Evolutionary conservation across 2,113 vertebrate species (phyloP).

Genomic region (Malurus alboscapulatus): DNA sequence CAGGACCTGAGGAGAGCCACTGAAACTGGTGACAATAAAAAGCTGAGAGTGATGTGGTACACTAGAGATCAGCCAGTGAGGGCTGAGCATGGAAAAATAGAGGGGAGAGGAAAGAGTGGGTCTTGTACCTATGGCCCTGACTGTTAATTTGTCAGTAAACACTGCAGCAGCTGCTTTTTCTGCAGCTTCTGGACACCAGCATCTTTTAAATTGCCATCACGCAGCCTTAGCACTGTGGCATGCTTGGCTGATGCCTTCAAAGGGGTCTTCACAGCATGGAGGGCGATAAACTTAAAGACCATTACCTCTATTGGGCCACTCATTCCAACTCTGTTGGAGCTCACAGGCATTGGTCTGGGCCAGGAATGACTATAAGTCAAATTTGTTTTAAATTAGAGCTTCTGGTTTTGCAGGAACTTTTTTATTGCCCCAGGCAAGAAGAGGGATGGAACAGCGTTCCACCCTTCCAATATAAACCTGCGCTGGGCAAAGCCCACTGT

Average conservation of each 20-base stretch:
- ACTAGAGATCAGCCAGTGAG: not conserved
- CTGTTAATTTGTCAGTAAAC: not conserved
- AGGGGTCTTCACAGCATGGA: not conserved
- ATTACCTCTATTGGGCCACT: not conserved
- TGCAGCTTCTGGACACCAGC: not conserved
- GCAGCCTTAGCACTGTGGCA: not conserved
- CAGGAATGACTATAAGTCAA: not conserved
- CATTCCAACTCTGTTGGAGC: not conserved
- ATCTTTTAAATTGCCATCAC: not conserved
- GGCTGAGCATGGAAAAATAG: not conserved
- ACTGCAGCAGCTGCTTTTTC: not conserved
- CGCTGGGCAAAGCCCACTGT: not conserved
- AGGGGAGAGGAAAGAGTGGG: not conserved
- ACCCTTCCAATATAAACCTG: constrained; percentile 37
- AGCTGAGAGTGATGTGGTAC: not conserved
- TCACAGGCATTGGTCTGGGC: not conserved
- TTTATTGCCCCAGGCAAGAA: constrained; percentile 26
- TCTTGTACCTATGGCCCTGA: not conserved
- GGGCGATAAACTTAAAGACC: not conserved
- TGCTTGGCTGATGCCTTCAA: not conserved
- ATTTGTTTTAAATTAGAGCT: constrained; percentile 50
- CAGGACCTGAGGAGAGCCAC: not conserved
- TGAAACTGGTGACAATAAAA: not conserved
- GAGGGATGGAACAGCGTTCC: not conserved
- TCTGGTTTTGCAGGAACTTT: constrained; percentile 6